Evolutionary conservation across 1,140 invertebrate genomes (phyloP).

Genomic region (Branchinecta lindahli): DNA sequence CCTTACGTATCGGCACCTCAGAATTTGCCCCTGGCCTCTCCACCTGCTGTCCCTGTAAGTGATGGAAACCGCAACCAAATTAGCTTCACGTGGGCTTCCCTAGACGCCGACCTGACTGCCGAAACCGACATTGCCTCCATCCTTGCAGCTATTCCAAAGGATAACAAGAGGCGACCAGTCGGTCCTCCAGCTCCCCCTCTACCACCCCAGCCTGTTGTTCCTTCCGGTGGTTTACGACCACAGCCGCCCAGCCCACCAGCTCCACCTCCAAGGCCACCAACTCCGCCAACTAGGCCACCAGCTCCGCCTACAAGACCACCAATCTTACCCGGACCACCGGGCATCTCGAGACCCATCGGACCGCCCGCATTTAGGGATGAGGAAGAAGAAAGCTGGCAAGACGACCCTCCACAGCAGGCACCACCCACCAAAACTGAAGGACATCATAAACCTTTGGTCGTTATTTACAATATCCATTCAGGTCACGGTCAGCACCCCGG

Average conservation of each 20-base stretch:
- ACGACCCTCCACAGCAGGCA: not conserved
- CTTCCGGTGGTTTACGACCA: not conserved
- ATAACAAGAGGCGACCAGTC: not conserved
- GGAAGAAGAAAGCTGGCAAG: not conserved
- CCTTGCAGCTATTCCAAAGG: slow-evolving; percentile 15
- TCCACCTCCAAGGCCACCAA: slow-evolving; percentile 10
- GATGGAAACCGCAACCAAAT: slow-evolving; percentile 16
- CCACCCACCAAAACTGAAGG: not conserved
- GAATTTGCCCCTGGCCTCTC: slow-evolving; percentile 12
- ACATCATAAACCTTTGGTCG: not conserved
- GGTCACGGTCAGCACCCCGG: not conserved
- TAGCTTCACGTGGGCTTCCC: slow-evolving; percentile 18
- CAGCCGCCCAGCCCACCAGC: not conserved
- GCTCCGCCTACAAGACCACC: slow-evolving; percentile 13
- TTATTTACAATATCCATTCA: not conserved
- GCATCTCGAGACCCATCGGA: not conserved
- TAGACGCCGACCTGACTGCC: slow-evolving; percentile 17
- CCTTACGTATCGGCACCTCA: not conserved
- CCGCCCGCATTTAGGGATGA: not conserved
- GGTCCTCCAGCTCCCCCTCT: not conserved
- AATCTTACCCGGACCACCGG: not conserved
- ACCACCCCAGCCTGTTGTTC: not conserved
- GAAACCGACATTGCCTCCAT: slow-evolving; percentile 16
- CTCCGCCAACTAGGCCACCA: slow-evolving; percentile 10
- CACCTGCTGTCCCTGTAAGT: slow-evolving; percentile 1